Evolutionary conservation across 2,113 vertebrate species (phyloP).

Genomic region (Trichechus manatus): DNA sequence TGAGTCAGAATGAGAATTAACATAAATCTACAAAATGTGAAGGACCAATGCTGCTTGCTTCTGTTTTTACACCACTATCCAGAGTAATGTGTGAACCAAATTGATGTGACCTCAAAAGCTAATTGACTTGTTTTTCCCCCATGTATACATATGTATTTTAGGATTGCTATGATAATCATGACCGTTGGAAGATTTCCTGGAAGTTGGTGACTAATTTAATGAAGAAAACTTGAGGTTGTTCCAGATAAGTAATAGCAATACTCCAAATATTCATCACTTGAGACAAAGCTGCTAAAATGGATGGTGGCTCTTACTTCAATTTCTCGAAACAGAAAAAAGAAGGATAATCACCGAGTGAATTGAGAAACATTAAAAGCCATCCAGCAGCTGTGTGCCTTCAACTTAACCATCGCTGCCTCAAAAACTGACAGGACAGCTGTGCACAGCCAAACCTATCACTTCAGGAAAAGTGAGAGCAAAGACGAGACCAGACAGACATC

Average conservation of each 20-base stretch:
- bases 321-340: slow-evolving; percentile 45
- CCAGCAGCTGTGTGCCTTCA: slow-evolving; percentile 52
- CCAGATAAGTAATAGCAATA: neutral
- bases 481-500: neutral
- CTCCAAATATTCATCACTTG: neutral
- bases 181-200: slow-evolving; percentile 54
- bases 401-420: neutral
- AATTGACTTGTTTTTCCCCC: slow-evolving; percentile 45
- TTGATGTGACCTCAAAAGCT: neutral
- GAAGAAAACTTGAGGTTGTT: slow-evolving; percentile 58
- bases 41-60: neutral
- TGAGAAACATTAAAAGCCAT: neutral
- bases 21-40: neutral
- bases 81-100: slow-evolving; percentile 21
- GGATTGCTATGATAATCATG: neutral
- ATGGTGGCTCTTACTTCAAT: slow-evolving; percentile 1
- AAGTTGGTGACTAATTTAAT: slow-evolving; percentile 53
- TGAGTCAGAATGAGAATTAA: neutral
- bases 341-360: neutral
- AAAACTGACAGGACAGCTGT: neutral
- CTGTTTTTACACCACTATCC: neutral
- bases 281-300: neutral
- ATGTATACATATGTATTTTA: neutral
- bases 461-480: slow-evolving; percentile 39
- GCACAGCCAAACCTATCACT: slow-evolving; percentile 1